Percentiles rank a stretch among this genome's conserved stretches.
Conservation (phyloP, 1,140 invertebrate species). For the Papilio aristodemus region DNA sequence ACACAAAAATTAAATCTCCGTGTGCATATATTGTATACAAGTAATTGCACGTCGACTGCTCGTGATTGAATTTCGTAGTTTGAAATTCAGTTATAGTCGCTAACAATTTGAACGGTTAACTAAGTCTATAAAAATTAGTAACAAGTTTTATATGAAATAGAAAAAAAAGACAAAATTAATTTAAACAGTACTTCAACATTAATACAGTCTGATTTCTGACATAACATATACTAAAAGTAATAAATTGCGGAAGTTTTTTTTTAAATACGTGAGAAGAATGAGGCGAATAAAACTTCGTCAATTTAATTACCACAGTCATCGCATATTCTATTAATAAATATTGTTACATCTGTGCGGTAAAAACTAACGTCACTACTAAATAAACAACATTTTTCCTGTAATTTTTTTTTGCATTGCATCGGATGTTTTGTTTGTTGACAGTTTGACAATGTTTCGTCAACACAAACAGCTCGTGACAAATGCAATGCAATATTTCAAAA, state of each 20-base stretch:
- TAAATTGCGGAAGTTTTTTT: not conserved
- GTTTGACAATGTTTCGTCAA: slow-evolving; percentile 8
- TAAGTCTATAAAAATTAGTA: no score
- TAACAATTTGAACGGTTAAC: no score
- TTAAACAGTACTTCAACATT: no score
- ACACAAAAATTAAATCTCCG: no score
- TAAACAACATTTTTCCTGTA: slow-evolving; percentile 22
- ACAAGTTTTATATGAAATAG: no score
- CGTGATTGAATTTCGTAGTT: no score
- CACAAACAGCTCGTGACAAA: slow-evolving; percentile 10
- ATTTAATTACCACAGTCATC: not conserved
- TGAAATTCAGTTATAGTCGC: no score
- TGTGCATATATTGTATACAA: no score
- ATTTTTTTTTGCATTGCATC: slow-evolving; percentile 12
- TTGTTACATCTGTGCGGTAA: not conserved
- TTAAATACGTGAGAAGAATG: not conserved
- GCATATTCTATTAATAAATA: not conserved
- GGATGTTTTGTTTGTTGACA: slow-evolving; percentile 18
- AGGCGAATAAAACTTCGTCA: not conserved
- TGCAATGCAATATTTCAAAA: slow-evolving; percentile 13
- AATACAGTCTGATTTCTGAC: no score
- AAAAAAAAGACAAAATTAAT: no score
- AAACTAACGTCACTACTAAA: not conserved
- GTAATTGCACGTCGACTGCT: no score
- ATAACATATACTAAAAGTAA: no score